Base-by-base conservation (phyloP, 2,797 vertebrate genomes). In the Neopelma chrysocephalum region DNA sequence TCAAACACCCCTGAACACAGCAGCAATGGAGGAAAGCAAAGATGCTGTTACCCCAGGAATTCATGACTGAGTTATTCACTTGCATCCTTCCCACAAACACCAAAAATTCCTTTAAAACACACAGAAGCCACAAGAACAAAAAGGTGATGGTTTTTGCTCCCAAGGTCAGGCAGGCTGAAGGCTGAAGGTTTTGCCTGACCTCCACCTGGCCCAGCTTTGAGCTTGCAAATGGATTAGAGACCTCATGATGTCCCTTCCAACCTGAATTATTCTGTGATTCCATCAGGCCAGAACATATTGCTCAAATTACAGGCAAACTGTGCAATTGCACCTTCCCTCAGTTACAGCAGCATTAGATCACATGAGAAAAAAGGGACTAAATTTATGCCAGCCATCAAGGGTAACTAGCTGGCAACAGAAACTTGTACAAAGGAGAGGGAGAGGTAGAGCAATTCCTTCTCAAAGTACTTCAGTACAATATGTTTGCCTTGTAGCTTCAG, bases 401-500 rank as follows among this genome's bases (percentile, higher is more conserved):
- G 6, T 65, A 84, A 71, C 76, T 80, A 68, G 42, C 23, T 80
- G 57, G 82, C 32, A 90, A 73, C 22, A 80, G 47, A 73, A 89
- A 77, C 32, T 45, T 34, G 29, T 61, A 51, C 58, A 65, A 42
- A 72, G 68, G 23, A 70, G 27, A 90, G 32, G 19, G 47, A 61
- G 26, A 42, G 22, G 26, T 17, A 70, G 61, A 89, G 13, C 42
- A 51, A 62, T 60, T 91, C 15, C 29, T 93, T 64, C 68, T 77
- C 72, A 32, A 69, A 77, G 2, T 42, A 1, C 15, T 60, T 73
- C 68, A 79, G 72, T 54, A 48, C 53, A 48, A 36, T 29, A 16
- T 12, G 42, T 95, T 93, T 94, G 29, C 57, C 95, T 73, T 79
- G 76, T 8, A 42, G 62, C 82, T 95, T 92, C 75, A 83, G 72